These are phyloP conservation scores for Cantharis lateralis DNA, from an alignment of 2,888 invertebrate genomes.

Conservation along the genomic window DNA sequence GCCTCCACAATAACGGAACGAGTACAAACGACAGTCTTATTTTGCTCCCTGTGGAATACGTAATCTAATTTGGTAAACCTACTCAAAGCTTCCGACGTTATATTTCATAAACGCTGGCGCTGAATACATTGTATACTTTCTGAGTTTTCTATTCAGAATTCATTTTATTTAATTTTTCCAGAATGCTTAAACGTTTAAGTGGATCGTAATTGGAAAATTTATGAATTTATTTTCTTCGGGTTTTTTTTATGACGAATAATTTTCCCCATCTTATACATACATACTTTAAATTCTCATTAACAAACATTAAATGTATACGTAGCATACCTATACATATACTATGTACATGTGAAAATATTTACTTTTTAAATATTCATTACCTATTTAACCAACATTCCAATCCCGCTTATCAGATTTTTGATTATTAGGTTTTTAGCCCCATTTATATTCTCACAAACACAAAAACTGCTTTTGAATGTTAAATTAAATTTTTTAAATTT, in stretches of 20 bases:
- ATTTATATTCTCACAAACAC: neutral
- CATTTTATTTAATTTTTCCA: slow-evolving; percentile 33
- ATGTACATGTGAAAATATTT: neutral
- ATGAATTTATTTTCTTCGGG: slow-evolving; percentile 28
- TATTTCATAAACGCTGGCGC: slow-evolving; percentile 38
- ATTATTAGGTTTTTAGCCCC: neutral
- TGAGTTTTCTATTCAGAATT: slow-evolving; percentile 33
- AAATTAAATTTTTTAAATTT: neutral
- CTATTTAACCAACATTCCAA: neutral
- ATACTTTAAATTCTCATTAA: neutral
- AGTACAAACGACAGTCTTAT: slow-evolving; percentile 45
- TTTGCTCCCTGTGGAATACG: slow-evolving; percentile 42
- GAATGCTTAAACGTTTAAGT: slow-evolving; percentile 33
- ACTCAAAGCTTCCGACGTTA: slow-evolving; percentile 45
- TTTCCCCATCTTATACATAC: neutral
- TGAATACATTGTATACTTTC: slow-evolving; percentile 32
- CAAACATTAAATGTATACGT: neutral
- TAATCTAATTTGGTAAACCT: slow-evolving; percentile 49
- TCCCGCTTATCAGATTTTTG: neutral
- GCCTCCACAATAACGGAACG: slow-evolving; percentile 42
- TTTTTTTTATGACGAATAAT: slow-evolving; percentile 8
- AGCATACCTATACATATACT: neutral
- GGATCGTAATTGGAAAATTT: slow-evolving; percentile 38
- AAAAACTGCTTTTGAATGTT: neutral
- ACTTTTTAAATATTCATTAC: neutral